Conservation (phyloP, 2,113 vertebrate species). For the Hippocampus comes region DNA sequence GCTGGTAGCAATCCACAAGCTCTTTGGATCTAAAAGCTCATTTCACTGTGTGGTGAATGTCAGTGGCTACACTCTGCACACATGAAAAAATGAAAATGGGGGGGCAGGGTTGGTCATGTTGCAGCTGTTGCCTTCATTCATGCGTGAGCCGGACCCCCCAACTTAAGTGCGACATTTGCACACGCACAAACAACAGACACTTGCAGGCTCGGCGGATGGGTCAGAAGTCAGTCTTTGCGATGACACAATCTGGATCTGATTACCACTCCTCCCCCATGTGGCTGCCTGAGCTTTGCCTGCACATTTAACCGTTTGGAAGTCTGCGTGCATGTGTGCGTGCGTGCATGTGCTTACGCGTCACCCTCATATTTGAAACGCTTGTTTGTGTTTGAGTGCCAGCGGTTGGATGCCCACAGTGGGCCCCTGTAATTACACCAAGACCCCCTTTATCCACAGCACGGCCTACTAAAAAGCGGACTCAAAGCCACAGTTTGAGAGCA, state of each 20-base stretch:
- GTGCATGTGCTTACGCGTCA: constrained; percentile 1
- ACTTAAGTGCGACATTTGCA: constrained; percentile 18
- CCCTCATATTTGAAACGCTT: constrained; percentile 25
- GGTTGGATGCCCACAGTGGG: constrained; percentile 38
- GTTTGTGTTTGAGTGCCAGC: constrained; percentile 31
- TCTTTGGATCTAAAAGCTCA: constrained; percentile 31
- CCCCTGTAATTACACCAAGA: constrained; percentile 60
- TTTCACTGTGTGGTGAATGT: constrained; percentile 22
- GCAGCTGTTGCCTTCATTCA: constrained; percentile 63
- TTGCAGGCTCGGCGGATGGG: constrained; percentile 17
- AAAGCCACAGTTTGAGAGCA: constrained; percentile 19
- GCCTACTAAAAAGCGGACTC: constrained; percentile 6
- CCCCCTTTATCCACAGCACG: constrained; percentile 37
- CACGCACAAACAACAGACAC: constrained; percentile 33
- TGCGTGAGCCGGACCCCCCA: constrained; percentile 20
- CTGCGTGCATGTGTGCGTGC: constrained; percentile 12
- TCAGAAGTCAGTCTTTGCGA: constrained; percentile 42
- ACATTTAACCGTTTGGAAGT: constrained; percentile 26
- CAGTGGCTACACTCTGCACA: constrained; percentile 12
- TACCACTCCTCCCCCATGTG: constrained; percentile 15
- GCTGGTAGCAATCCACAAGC: constrained; percentile 43
- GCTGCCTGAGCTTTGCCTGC: constrained; percentile 14
- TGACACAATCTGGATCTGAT: constrained; percentile 56
- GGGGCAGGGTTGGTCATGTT: constrained; percentile 13
- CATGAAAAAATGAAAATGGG: constrained; percentile 15